Conservation (phyloP, 2,797 vertebrate species). For the Ciconia nigra region DNA sequence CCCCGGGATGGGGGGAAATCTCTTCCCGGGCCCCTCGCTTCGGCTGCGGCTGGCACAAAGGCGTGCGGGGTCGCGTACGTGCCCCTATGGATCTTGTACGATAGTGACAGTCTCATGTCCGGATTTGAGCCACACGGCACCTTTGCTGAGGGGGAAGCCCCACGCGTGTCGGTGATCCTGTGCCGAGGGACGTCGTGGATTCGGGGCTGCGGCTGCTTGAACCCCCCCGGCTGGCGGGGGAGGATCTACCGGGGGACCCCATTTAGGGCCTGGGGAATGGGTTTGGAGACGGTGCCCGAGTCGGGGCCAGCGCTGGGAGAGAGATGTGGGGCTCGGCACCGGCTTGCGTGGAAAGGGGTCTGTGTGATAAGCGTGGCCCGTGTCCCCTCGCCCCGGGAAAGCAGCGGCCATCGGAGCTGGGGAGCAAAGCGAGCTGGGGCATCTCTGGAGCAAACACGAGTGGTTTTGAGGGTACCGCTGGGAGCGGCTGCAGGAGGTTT, state of each 20-base stretch:
- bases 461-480: accelerated
- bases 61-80: accelerated
- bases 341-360: neutral
- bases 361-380: accelerated
- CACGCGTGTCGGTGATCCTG: neutral
- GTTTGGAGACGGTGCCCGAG: neutral
- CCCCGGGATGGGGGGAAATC: accelerated
- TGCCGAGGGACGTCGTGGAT: accelerated
- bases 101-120: neutral
- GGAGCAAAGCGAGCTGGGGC: accelerated
- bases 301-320: accelerated
- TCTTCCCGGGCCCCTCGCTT: neutral
- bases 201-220: accelerated
- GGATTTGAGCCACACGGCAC: accelerated
- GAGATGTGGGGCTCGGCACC: neutral
- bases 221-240: accelerated
- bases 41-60: neutral
- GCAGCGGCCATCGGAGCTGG: accelerated
- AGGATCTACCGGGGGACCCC: neutral
- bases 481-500: accelerated
- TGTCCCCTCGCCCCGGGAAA: accelerated
- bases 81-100: accelerated
- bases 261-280: neutral
- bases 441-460: neutral
- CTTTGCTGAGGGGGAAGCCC: neutral